Evolutionary conservation across 2,797 vertebrate species (phyloP).

Genomic region (Galaxias olidus): DNA sequence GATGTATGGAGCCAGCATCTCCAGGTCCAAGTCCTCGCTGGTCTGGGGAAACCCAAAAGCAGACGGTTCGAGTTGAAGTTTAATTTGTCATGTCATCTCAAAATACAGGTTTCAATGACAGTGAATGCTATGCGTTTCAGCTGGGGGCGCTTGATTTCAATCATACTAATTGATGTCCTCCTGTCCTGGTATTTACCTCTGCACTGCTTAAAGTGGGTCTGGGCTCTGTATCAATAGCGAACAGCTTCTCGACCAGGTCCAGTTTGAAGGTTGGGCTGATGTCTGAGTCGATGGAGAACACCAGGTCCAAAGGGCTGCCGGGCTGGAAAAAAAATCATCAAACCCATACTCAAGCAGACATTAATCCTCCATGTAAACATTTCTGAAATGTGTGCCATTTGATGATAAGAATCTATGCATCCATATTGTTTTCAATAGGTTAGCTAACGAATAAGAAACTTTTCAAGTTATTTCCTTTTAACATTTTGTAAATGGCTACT

Average conservation of each 20-base stretch:
- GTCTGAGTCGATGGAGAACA: slow-evolving; percentile 89
- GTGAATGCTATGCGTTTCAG: no score
- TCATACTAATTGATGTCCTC: no score
- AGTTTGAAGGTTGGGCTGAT: slow-evolving; percentile 93
- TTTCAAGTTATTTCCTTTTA: no score
- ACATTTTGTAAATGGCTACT: no score
- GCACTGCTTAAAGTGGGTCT: slow-evolving; percentile 85
- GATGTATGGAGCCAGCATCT: slow-evolving; percentile 98
- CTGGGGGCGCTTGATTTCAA: no score
- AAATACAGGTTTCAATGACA: no score
- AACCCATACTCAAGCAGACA: neutral
- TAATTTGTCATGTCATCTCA: no score
- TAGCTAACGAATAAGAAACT: no score
- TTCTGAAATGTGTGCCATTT: no score
- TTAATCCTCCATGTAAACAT: neutral
- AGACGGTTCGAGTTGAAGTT: neutral
- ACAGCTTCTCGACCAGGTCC: slow-evolving; percentile 95
- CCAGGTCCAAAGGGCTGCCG: slow-evolving; percentile 82
- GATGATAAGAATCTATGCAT: no score
- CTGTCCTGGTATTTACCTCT: no score
- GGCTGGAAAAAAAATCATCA: slow-evolving; percentile 71
- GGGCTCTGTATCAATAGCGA: slow-evolving; percentile 92
- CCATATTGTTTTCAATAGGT: no score
- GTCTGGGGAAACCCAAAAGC: slow-evolving; percentile 65
- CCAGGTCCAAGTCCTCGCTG: slow-evolving; percentile 88